phyloP scores from a whole-genome alignment of 2,888 invertebrate genomes.

The Acanthopleura granulata region DNA sequence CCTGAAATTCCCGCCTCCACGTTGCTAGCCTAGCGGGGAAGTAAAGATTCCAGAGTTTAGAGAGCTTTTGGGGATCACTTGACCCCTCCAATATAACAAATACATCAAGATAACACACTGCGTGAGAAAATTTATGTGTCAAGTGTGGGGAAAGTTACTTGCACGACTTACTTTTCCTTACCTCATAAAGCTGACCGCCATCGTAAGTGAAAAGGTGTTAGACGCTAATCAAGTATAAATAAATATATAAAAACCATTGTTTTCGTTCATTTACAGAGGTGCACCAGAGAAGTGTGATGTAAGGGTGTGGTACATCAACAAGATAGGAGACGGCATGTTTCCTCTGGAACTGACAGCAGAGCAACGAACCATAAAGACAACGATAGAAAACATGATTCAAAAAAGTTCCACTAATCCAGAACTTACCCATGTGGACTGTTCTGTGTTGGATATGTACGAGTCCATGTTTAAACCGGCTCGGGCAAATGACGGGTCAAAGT shows the following conservation, averaged over 20 bases:
- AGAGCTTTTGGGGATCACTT: too few relatives aligned
- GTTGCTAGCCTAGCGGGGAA: too few relatives aligned
- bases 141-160: too few relatives aligned
- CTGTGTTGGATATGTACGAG: constrained; percentile 36
- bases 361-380: constrained; percentile 33
- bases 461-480: constrained; percentile 20
- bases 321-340: constrained; percentile 41
- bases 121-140: too few relatives aligned
- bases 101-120: too few relatives aligned
- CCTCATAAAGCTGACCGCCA: too few relatives aligned
- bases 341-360: constrained; percentile 30
- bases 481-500: not conserved
- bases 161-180: too few relatives aligned
- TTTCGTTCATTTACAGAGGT: not conserved
- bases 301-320: constrained; percentile 44
- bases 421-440: constrained; percentile 32
- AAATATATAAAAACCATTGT: not conserved
- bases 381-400: constrained; percentile 36
- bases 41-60: too few relatives aligned
- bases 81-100: too few relatives aligned
- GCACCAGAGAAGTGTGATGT: constrained; percentile 38
- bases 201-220: too few relatives aligned
- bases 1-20: too few relatives aligned
- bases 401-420: constrained; percentile 29
- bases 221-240: too few relatives aligned